These are phyloP conservation scores for Glomeris marginata DNA, from an alignment of 2,888 invertebrate genomes.

Conservation along the genomic window DNA sequence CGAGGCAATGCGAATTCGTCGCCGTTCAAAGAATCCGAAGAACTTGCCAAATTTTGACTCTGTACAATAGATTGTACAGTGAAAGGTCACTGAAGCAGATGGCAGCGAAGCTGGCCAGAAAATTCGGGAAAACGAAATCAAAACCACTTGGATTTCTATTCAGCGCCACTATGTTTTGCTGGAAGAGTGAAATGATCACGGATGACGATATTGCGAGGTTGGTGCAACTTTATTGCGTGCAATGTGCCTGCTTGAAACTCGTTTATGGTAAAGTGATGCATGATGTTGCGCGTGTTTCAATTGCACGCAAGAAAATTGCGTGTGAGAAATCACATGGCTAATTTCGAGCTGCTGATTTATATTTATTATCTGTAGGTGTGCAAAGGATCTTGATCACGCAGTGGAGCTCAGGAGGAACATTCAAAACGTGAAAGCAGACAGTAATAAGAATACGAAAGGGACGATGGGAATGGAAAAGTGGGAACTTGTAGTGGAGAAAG, in stretches of 20 bases:
- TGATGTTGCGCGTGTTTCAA: no score
- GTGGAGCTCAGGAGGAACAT: background rate
- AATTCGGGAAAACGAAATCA: conserved; percentile 4
- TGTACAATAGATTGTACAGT: conserved; percentile 11
- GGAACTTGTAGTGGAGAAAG: conserved; percentile 12
- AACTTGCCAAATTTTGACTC: conserved; percentile 7
- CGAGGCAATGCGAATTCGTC: conserved; percentile 13
- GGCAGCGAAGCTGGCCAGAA: conserved; percentile 4
- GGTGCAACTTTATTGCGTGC: no score
- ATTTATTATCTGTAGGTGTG: conserved; percentile 11
- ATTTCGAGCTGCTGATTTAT: background rate
- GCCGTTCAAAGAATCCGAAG: conserved; percentile 12
- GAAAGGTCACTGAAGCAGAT: conserved; percentile 7
- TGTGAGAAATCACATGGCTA: background rate
- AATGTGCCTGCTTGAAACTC: no score
- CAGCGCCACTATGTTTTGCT: conserved; percentile 12
- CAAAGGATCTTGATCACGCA: conserved; percentile 5
- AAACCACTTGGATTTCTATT: conserved; percentile 9
- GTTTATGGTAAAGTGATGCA: no score
- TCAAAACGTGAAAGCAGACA: background rate
- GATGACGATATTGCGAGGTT: conserved; percentile 12
- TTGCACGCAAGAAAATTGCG: no score
- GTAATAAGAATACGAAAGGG: background rate
- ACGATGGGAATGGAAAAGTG: background rate
- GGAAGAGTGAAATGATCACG: conserved; percentile 13